Evolutionary conservation across 1,140 invertebrate genomes (phyloP), one percentile per base, ranked within the genome.

Genomic region (Metaphire vulgaris): DNA sequence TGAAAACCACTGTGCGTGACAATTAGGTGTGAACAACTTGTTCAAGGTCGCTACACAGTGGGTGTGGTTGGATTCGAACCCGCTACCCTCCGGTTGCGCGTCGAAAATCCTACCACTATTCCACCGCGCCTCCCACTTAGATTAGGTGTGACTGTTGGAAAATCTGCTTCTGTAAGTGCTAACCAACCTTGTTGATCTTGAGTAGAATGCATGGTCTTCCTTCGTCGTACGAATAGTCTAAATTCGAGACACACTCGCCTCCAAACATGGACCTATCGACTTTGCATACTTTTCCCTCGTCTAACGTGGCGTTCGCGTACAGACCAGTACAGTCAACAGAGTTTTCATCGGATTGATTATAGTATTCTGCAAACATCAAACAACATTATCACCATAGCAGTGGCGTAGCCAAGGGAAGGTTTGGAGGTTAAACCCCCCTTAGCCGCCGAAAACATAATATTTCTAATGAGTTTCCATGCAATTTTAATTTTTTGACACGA

Each of bases 161-260:
- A n/a, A n/a, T n/a, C n/a, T n/a, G n/a, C n/a, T n/a, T n/a, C n/a
- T n/a, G n/a, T n/a, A n/a, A n/a, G n/a, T n/a, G n/a, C 6, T 21
- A 56, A 56, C 41, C 6, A 56, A 56, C 41, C 41, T 73, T 73
- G 72, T 73, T 73, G 72, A 73, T 73, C 41, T 73, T 73, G 31
- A 73, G 34, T 26, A 73, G 33, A 26, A 73, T 30, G 30, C 72
- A 73, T 26, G 72, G 72, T 1, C 15, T 73, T 15, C 72, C 72
- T 30, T 73, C 72, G 26, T 73, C 72, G n/a, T 56, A 73, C 1
- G 72, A 73, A 16, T 41, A 73, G 30, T 34, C 72, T 41, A 41
- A 41, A 15, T 73, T 14, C 1, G 72, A 56, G n/a, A 56, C 28
- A 34, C 72, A 73, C 6, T 73, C 72, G 2, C 56, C 33, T 0